Base-by-base conservation (phyloP, 2,888 invertebrate genomes). In the Melolontha melolontha region DNA sequence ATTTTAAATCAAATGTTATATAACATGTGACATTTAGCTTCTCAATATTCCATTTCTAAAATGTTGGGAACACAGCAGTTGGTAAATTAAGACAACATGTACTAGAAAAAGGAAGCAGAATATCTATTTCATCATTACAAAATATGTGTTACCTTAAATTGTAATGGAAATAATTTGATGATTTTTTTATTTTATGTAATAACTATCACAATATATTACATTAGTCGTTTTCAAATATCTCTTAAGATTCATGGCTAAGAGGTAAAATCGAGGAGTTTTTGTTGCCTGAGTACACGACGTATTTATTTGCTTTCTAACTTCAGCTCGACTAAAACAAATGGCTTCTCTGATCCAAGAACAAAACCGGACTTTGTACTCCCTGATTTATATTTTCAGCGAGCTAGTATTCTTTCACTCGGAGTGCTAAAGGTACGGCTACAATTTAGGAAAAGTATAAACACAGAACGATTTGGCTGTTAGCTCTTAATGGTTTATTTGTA, bases 361-460 rank as follows among this genome's bases (percentile, higher is more conserved):
- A 71, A 69, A 70, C 70, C 67, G 67, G 71, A 68, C 68, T 64
- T 55, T 51, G 66, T 59, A 47, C 62, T 65, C 67, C 62, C 67
- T 71, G 73, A 71, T 73, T 73, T 71, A 73, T 73, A 69, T 64
- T 72, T 72, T 71, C 70, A 70, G 40, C 67, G 52, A 63, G 64
- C 14, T 17, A 49, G 16, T 47, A 12, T 47, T 34, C 39, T 49
- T 14, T 41, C 40, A 40, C 1, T 12, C 6, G n/a, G 47, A 39
- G 47, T 10, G 16, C 16, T 34, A 47, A 14, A 47, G 47, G 17
- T 47, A 62, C 47, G 47, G 47, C 34, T 17, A 34, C 29, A 62
- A 47, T 62, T 39, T 47, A 62, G 49, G 12, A 39, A 62, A 34
- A 62, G 47, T 62, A 62, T 47, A 34, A 62, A 11, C 12, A 52